Percentiles rank a stretch among this genome's conserved stretches.
Conservation (phyloP, 2,113 vertebrate species). For the Pimephales promelas region DNA sequence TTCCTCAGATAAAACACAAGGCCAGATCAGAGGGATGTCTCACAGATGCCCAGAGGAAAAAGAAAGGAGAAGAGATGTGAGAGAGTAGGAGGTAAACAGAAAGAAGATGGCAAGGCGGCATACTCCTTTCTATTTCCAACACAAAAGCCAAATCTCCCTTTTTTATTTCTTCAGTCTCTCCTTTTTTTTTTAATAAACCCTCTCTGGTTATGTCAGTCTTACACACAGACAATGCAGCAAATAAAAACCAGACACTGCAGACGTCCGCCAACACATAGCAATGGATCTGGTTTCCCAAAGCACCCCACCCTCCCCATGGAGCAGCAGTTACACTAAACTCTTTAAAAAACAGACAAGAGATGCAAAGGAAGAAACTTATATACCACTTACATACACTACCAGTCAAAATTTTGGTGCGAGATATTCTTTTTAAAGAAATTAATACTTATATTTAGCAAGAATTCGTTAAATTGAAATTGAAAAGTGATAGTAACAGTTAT, state of each 20-base stretch:
- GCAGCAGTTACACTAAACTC: conserved; percentile 12
- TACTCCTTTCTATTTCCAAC: conserved; percentile 71
- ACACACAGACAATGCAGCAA: conserved; percentile 72
- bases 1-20: conserved; percentile 96
- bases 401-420: neutral
- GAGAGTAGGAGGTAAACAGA: conserved; percentile 50
- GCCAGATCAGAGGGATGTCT: conserved; percentile 88
- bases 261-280: conserved; percentile 62
- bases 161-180: conserved; percentile 49
- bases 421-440: neutral
- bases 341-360: neutral
- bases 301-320: conserved; percentile 34
- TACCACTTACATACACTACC: neutral
- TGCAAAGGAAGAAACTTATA: neutral
- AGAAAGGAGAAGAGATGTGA: conserved; percentile 40
- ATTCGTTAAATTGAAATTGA: neutral
- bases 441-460: neutral
- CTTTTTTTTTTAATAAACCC: conserved; percentile 50
- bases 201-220: conserved; percentile 63
- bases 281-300: conserved; percentile 43
- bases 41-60: conserved; percentile 83
- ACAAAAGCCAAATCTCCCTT: conserved; percentile 55
- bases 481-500: neutral
- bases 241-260: conserved; percentile 78
- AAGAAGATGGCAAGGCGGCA: conserved; percentile 73